A percentile compares a stretch with the other conserved stretches of the same genome.
phyloP scores from a whole-genome alignment of 1,140 invertebrate species.

The Dendrolimus kikuchii region DNA sequence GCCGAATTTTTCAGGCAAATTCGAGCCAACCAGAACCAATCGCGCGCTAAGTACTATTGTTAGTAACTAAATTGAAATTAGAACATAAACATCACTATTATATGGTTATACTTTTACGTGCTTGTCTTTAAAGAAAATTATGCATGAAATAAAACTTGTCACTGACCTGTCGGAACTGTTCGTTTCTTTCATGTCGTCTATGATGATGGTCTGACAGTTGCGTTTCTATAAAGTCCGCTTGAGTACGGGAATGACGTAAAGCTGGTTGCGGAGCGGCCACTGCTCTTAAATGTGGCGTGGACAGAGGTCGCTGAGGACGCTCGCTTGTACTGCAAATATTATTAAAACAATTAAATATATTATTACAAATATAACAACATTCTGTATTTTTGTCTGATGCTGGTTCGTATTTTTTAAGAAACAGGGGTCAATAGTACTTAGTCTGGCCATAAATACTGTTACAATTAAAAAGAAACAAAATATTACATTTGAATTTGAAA shows the following conservation, averaged over 20 bases:
- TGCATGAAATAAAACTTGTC: neutral
- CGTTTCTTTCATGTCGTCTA: conserved; percentile 49
- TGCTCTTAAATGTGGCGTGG: conserved; percentile 55
- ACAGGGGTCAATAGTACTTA: no score
- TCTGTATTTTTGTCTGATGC: no score
- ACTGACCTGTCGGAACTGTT: conserved; percentile 64
- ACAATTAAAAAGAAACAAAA: no score
- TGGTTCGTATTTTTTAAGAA: no score
- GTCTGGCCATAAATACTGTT: no score
- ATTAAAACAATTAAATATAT: conserved; percentile 2
- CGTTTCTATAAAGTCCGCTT: conserved; percentile 62
- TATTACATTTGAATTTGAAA: no score
- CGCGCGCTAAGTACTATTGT: no score
- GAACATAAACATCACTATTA: no score
- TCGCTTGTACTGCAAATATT: conserved; percentile 45
- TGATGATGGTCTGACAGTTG: conserved; percentile 52
- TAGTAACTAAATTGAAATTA: no score
- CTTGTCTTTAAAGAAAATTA: neutral
- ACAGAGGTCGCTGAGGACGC: conserved; percentile 58
- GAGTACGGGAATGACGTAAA: conserved; percentile 57
- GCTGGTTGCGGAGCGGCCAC: conserved; percentile 42
- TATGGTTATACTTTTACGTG: no score
- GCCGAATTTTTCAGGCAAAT: no score
- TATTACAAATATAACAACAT: neutral
- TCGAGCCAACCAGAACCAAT: no score